These are phyloP conservation scores for Pyrgilauda ruficollis DNA, from an alignment of 2,113 vertebrate genomes.

Conservation along the genomic window DNA sequence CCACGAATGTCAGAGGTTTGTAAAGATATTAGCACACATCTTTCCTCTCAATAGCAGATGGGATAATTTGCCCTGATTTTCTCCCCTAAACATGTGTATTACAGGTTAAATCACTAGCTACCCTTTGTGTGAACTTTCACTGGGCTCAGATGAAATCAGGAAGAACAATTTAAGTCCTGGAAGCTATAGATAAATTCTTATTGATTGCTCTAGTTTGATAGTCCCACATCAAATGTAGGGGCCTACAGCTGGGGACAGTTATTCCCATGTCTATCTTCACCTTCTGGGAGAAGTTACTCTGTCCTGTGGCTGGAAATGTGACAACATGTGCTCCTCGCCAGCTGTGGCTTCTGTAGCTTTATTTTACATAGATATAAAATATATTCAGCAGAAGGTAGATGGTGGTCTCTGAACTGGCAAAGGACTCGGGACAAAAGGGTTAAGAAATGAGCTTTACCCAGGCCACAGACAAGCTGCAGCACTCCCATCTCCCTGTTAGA, in stretches of 20 bases:
- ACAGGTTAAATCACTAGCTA: neutral
- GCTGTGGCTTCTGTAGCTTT: neutral
- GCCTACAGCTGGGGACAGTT: neutral
- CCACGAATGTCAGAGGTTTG: neutral
- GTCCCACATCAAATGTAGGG: too few relatives aligned
- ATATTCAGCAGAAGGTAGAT: neutral
- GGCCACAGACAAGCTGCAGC: neutral
- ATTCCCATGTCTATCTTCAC: neutral
- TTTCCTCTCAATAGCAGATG: neutral
- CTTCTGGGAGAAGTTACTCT: neutral
- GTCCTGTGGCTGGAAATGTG: neutral
- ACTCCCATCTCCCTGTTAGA: neutral
- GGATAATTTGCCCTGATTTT: neutral
- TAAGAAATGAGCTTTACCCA: neutral
- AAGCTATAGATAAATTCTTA: neutral
- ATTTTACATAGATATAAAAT: neutral
- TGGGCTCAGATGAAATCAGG: neutral
- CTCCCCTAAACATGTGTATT: neutral
- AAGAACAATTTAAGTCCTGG: neutral
- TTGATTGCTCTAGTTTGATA: neutral
- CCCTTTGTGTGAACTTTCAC: neutral
- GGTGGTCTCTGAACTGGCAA: neutral
- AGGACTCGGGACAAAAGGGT: neutral
- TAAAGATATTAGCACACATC: neutral
- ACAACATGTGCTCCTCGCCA: neutral